Evolutionary conservation across 2,797 vertebrate species (phyloP).

Genomic region (Typhlichthys subterraneus): DNA sequence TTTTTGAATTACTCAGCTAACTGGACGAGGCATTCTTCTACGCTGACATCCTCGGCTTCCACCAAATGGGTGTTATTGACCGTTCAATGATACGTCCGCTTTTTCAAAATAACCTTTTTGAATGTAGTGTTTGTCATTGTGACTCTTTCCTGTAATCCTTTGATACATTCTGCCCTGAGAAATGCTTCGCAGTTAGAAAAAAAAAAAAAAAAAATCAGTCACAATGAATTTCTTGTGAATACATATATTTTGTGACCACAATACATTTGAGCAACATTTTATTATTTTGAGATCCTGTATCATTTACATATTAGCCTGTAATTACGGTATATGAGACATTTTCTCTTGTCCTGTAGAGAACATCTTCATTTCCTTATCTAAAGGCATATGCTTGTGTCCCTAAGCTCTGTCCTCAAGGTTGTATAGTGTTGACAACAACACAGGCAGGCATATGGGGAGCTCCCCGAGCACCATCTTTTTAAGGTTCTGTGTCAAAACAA

Average conservation of each 20-base stretch:
- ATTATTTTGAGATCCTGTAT: conserved; percentile 46
- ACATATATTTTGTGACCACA: no score
- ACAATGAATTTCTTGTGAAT: no score
- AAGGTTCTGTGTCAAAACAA: conserved; percentile 24
- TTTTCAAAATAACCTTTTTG: conserved; percentile 38
- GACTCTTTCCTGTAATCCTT: neutral
- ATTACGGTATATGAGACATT: no score
- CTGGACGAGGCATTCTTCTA: conserved; percentile 53
- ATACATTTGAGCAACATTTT: conserved; percentile 51
- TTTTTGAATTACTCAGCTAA: conserved; percentile 68
- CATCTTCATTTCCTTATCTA: no score
- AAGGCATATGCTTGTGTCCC: no score
- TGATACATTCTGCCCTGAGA: neutral
- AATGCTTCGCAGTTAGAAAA: no score
- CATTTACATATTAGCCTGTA: neutral
- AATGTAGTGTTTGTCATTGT: conserved; percentile 20
- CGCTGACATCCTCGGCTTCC: conserved; percentile 53
- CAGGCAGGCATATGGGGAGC: conserved; percentile 17
- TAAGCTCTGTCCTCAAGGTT: conserved; percentile 6
- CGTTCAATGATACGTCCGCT: conserved; percentile 47
- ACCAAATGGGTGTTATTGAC: conserved; percentile 62
- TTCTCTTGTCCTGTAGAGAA: no score
- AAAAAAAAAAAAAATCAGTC: no score
- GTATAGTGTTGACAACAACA: conserved; percentile 27
- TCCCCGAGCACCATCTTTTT: conserved; percentile 18